Evolutionary conservation across 1,140 invertebrate genomes (phyloP).

Genomic region (Papilio dardanus): DNA sequence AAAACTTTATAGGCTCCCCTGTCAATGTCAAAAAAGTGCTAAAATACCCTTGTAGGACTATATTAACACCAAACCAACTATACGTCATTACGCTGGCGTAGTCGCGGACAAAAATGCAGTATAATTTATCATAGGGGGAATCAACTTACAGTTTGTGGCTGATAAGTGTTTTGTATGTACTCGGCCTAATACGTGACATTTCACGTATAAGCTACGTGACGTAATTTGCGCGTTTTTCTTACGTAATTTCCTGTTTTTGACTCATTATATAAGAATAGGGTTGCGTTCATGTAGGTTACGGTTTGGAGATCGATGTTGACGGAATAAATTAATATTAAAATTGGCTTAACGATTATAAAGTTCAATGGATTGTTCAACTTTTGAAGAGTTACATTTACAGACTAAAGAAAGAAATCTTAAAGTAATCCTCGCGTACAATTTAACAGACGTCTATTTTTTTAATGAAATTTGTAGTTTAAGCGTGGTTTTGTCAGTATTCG

Average conservation of each 20-base stretch:
- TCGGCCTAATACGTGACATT: slow-evolving; percentile 39
- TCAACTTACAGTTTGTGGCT: neutral
- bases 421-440: too few species aligned
- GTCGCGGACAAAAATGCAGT: neutral
- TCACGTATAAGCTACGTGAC: slow-evolving; percentile 42
- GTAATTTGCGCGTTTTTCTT: slow-evolving; percentile 35
- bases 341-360: neutral
- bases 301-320: neutral
- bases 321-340: neutral
- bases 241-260: slow-evolving; percentile 40
- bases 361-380: neutral
- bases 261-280: slow-evolving; percentile 23
- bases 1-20: too few species aligned
- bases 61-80: neutral
- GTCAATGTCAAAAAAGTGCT: too few species aligned
- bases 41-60: too few species aligned
- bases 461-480: too few species aligned
- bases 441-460: too few species aligned
- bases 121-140: neutral
- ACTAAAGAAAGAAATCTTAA: too few species aligned
- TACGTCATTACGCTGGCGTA: neutral
- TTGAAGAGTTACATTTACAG: too few species aligned
- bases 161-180: neutral
- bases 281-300: neutral
- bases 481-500: too few species aligned